These are phyloP conservation scores for Pseudochirops cupreus DNA, from an alignment of 2,797 vertebrate genomes.

Conservation along the genomic window DNA sequence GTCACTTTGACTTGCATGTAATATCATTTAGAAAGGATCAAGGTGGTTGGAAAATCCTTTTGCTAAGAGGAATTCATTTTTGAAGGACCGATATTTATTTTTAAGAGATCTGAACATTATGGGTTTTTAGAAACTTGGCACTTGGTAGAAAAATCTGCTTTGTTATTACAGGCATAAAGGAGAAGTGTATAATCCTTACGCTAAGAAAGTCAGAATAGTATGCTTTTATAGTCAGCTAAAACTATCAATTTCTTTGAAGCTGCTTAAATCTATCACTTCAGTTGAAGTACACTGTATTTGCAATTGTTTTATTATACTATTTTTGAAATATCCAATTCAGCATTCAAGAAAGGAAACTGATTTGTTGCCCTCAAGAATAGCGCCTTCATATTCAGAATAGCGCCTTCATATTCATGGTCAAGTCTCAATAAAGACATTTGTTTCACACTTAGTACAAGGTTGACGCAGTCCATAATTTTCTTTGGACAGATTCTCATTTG, in stretches of 20 bases:
- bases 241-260: not conserved
- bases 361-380: not conserved
- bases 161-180: conserved; percentile 63
- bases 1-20: conserved; percentile 74
- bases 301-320: not conserved
- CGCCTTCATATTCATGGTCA: not conserved
- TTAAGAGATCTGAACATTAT: conserved; percentile 68
- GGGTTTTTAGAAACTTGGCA: conserved; percentile 48
- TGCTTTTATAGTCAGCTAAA: conserved; percentile 11
- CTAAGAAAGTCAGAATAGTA: conserved; percentile 24
- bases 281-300: not conserved
- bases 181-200: not conserved
- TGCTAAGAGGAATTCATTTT: conserved; percentile 82
- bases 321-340: conserved; percentile 45
- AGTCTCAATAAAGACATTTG: not conserved
- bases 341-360: not conserved
- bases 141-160: conserved; percentile 61
- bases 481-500: not conserved
- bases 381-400: not conserved
- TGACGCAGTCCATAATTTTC: not conserved
- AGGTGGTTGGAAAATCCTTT: conserved; percentile 74
- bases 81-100: conserved; percentile 76
- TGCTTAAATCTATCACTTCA: conserved; percentile 18
- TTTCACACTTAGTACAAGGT: not conserved
- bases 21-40: conserved; percentile 69